Percentiles rank a stretch among this genome's conserved stretches.
Conservation (phyloP, 2,113 vertebrate species). For the Girardinichthys multiradiatus region DNA sequence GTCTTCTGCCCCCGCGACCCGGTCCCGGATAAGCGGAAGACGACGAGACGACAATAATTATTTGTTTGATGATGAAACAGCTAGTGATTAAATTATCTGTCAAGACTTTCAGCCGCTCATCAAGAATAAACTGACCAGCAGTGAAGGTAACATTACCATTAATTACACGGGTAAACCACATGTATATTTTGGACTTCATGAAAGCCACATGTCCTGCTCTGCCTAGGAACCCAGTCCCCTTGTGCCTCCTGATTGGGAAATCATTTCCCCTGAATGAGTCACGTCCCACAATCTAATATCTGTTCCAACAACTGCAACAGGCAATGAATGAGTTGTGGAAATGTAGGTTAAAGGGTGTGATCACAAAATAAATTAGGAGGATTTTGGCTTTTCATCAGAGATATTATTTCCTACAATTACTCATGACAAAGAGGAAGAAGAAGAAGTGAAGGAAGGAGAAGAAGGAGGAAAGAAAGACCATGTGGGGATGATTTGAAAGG, state of each 20-base stretch:
- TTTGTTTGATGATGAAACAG: neutral
- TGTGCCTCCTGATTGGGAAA: neutral
- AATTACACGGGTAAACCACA: neutral
- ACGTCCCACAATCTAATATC: neutral
- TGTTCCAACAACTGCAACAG: neutral
- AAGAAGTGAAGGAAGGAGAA: neutral
- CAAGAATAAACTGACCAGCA: too few species aligned
- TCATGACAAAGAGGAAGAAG: neutral
- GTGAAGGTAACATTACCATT: too few species aligned
- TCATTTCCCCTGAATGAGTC: neutral
- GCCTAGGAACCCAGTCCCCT: neutral
- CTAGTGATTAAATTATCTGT: too few species aligned
- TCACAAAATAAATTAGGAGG: neutral
- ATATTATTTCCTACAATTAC: neutral
- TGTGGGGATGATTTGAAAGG: too few species aligned
- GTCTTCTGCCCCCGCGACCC: too few species aligned
- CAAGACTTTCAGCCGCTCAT: too few species aligned
- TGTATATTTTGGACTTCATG: neutral
- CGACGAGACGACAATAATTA: too few species aligned
- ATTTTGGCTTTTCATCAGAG: neutral
- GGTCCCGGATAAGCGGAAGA: too few species aligned
- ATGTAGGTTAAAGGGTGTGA: conserved; percentile 12
- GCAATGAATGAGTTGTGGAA: conserved; percentile 6
- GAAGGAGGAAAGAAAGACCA: too few species aligned
- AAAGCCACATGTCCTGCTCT: neutral